Evolutionary conservation across 2,113 vertebrate species (phyloP).

Genomic region (Holacanthus passer): DNA sequence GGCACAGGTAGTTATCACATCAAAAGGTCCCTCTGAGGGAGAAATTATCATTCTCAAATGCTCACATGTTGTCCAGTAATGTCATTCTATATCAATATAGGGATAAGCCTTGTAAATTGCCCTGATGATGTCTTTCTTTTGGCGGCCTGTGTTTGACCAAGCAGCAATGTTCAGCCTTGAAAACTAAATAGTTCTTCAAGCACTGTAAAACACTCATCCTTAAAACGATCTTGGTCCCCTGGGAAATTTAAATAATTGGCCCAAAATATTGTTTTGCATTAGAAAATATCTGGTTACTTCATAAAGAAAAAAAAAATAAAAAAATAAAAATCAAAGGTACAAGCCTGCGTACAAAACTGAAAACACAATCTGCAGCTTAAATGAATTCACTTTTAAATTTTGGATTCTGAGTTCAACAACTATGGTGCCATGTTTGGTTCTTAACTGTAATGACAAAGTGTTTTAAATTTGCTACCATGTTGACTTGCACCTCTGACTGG

Average conservation of each 20-base stretch:
- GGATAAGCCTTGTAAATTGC: not conserved
- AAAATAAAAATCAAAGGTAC: too few relatives aligned
- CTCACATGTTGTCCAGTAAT: conserved; percentile 15
- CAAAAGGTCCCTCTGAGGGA: conserved; percentile 33
- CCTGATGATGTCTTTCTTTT: not conserved
- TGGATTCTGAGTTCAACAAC: not conserved
- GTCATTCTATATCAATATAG: conserved; percentile 25
- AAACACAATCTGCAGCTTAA: not conserved
- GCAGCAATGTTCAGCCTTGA: not conserved
- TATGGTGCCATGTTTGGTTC: not conserved
- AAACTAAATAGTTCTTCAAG: not conserved
- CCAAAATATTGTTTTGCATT: not conserved
- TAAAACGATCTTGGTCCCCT: not conserved
- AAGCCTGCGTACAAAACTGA: not conserved
- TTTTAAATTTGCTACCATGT: too few relatives aligned
- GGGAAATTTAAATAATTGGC: not conserved
- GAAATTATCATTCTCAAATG: conserved; percentile 26
- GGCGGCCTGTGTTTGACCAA: not conserved
- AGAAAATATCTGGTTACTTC: too few relatives aligned
- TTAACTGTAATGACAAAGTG: not conserved
- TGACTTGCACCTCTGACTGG: too few relatives aligned
- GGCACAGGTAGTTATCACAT: conserved; percentile 58
- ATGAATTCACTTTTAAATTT: not conserved
- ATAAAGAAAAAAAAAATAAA: too few relatives aligned
- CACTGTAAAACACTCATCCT: not conserved